Percentiles rank a stretch among this genome's conserved stretches.
Conservation (phyloP, 1,140 invertebrate genomes). For the Drosophila azteca region DNA sequence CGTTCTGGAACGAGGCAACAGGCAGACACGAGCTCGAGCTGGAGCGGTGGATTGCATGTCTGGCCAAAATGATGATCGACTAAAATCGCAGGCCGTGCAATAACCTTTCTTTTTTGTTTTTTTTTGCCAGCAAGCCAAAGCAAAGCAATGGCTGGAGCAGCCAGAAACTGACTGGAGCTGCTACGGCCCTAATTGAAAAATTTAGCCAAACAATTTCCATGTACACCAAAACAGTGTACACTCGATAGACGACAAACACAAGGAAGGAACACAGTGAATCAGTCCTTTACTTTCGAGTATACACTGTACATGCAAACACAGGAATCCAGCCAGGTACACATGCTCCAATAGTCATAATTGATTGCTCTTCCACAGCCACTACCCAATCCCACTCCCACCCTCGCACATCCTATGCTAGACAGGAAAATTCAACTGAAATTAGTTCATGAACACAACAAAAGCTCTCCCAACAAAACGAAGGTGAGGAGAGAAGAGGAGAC, state of each 20-base stretch:
- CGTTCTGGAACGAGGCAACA: conserved; percentile 30
- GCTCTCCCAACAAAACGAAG: no score
- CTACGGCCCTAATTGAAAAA: conserved; percentile 56
- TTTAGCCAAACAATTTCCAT: conserved; percentile 11
- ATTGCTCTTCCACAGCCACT: neutral
- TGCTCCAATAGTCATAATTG: conserved; percentile 49
- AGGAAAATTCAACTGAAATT: conserved; percentile 41
- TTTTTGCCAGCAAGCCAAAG: conserved; percentile 17
- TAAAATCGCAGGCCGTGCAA: conserved; percentile 65
- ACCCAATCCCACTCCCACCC: no score
- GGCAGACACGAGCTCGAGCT: conserved; percentile 19
- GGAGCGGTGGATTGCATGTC: conserved; percentile 59
- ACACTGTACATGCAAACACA: no score
- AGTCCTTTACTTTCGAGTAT: no score
- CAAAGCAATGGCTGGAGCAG: conserved; percentile 1
- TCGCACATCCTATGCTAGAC: no score
- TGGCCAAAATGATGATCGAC: conserved; percentile 71
- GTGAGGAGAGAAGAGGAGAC: neutral
- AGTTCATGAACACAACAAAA: conserved; percentile 59
- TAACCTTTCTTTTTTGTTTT: conserved; percentile 71
- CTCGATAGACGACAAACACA: no score
- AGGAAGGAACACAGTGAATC: no score
- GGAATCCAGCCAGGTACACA: conserved; percentile 11
- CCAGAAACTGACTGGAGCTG: conserved; percentile 8
- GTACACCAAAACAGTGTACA: neutral